Evolutionary conservation across 2,888 invertebrate genomes (phyloP).

Genomic region (Anoplius nigerrimus): DNA sequence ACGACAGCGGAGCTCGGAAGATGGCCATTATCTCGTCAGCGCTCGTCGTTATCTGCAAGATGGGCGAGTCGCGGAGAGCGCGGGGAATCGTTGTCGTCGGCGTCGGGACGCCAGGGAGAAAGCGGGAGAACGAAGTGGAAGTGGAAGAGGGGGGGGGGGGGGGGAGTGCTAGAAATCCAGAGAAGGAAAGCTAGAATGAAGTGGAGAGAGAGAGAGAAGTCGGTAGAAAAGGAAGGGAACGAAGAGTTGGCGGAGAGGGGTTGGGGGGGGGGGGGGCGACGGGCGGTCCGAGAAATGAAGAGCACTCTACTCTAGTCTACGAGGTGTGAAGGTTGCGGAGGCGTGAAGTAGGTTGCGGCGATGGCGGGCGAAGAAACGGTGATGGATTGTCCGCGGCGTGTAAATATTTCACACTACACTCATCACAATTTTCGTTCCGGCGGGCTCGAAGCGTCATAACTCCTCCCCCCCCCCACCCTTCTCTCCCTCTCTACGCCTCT

Average conservation of each 20-base stretch:
- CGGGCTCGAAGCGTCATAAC: constrained; percentile 55
- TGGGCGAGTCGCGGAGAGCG: constrained; percentile 25
- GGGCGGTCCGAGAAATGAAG: constrained; percentile 61
- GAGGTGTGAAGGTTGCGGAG: constrained; percentile 63
- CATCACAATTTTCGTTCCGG: constrained; percentile 67
- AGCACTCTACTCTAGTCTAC: constrained; percentile 63
- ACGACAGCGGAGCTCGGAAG: constrained; percentile 7
- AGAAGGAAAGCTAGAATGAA: constrained; percentile 19
- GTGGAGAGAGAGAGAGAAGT: not conserved
- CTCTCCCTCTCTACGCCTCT: constrained; percentile 6
- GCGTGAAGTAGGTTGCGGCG: constrained; percentile 60
- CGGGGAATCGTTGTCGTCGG: constrained; percentile 31
- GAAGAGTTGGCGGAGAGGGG: not conserved
- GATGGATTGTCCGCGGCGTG: constrained; percentile 68
- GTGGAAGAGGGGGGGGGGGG: not conserved
- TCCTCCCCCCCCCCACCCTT: constrained; percentile 11
- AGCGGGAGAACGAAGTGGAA: not conserved
- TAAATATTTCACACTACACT: constrained; percentile 70
- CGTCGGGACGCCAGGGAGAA: not conserved
- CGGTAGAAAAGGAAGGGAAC: constrained; percentile 19
- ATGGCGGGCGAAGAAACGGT: constrained; percentile 45
- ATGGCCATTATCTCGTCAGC: constrained; percentile 32
- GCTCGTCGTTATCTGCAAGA: constrained; percentile 32
- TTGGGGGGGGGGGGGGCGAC: not conserved
- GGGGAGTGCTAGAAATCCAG: not conserved